Conservation (phyloP, 2,113 vertebrate species). For the Pluvialis apricaria region DNA sequence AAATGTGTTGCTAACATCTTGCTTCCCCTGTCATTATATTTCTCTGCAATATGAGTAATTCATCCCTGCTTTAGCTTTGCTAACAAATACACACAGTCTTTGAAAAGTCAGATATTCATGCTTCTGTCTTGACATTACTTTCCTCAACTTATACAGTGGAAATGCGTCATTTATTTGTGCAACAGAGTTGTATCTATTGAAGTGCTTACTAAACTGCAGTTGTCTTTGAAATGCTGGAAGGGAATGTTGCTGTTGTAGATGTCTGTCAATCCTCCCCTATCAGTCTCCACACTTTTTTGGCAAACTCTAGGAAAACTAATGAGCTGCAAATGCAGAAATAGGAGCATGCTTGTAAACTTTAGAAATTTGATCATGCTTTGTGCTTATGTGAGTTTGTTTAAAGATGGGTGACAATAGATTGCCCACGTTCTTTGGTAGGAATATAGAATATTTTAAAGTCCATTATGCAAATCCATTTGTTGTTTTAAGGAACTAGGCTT, state of each 20-base stretch:
- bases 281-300: background rate
- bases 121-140: background rate
- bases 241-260: background rate
- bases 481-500: background rate
- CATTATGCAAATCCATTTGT: background rate
- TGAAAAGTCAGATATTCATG: background rate
- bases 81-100: background rate
- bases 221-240: background rate
- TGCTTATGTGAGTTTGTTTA: background rate
- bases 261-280: background rate
- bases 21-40: background rate
- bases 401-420: background rate
- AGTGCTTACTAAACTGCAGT: background rate
- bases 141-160: background rate
- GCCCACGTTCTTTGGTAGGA: background rate
- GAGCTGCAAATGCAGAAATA: background rate
- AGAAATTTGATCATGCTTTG: background rate
- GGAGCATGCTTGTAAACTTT: background rate
- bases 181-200: background rate
- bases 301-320: background rate
- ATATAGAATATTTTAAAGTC: background rate
- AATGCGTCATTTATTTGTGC: background rate
- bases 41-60: background rate
- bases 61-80: background rate
- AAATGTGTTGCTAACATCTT: background rate